A percentile compares a stretch with the other conserved stretches of the same genome.
Conservation (phyloP, 92 coral and sea anemone species). For the Actinernus sp. region DNA sequence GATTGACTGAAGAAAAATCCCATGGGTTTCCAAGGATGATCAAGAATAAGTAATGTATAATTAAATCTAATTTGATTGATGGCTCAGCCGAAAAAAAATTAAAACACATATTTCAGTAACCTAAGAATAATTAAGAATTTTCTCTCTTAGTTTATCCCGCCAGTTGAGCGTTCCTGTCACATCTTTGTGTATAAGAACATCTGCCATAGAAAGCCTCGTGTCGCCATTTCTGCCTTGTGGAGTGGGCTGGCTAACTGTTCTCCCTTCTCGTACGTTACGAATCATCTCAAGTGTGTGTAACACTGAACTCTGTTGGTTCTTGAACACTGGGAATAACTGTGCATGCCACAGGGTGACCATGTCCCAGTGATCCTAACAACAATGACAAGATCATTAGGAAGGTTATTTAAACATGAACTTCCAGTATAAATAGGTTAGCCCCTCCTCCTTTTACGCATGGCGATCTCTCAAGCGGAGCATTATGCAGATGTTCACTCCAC, state of each 20-base stretch:
- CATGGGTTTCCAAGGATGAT: too few species aligned
- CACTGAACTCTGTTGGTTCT: constrained; percentile 53
- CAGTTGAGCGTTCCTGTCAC: constrained; percentile 74
- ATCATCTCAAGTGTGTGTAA: constrained; percentile 66
- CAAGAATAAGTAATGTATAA: too few species aligned
- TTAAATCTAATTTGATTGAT: too few species aligned
- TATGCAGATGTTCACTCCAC: too few species aligned
- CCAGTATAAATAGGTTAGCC: too few species aligned
- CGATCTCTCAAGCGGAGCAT: too few species aligned
- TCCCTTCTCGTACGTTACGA: constrained; percentile 52
- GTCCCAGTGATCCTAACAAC: constrained; percentile 75
- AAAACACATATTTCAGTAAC: not conserved
- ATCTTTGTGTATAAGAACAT: constrained; percentile 78
- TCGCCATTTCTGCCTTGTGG: constrained; percentile 20
- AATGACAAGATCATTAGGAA: too few species aligned
- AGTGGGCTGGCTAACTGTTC: not conserved
- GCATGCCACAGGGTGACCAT: constrained; percentile 90
- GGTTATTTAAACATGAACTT: too few species aligned
- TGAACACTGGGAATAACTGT: constrained; percentile 81
- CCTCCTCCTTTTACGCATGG: too few species aligned
- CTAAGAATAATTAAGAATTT: constrained; percentile 29
- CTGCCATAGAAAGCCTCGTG: constrained; percentile 82
- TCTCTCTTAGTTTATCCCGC: constrained; percentile 79
- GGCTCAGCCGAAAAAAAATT: not conserved
- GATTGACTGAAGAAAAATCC: too few species aligned